Evolutionary conservation across 2,888 invertebrate genomes (phyloP), one percentile per base, ranked within the genome.

Genomic region (Drosophila multiciliata): DNA sequence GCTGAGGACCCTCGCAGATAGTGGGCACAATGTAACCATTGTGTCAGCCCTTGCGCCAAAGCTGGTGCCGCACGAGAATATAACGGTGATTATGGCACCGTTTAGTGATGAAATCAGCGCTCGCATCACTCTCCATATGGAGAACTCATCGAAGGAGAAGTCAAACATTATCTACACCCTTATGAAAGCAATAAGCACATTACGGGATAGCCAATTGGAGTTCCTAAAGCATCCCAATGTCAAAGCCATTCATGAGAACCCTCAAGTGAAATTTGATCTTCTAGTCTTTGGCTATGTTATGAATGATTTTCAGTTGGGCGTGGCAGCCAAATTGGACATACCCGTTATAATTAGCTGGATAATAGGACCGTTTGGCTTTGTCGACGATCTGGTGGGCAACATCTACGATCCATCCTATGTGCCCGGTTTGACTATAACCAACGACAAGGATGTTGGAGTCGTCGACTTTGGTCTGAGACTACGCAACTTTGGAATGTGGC

Each of bases 21-120:
- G 69, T 3, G 92, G 92, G 4, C 92, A 93, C 62, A 80, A 92
- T 26, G 82, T 92, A 1, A 92, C 92, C 0, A 75, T 92, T 4
- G 70, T 92, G 4, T 64, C 89, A 1, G 80, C 79, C 3, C 26
- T 83, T 12, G 63, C 77, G 3, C 86, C 87, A 1, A 82, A 83
- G 53, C 20, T 80, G 6, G 66, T 45, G 11, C 74, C 83, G 5
- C 83, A 83, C 7, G 82, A 90, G 32, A 89, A 87, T 26, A 85
- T 90, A 1, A 75, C 87, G 0, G 54, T 89, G 5, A 83, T 92
- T 1, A 8, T 83, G 8, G 87, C 91, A 4, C 83, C 87, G 0
- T 62, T 79, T 1, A 61, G 62, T 0, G 76, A 76, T 1, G 76
- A 77, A 20, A 63, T 8, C 7, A 15, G 0, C 11, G 15, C 45